Evolutionary conservation across 2,113 vertebrate species (phyloP), one percentile per base, ranked within the genome.

Genomic region (Actinemys pallida): DNA sequence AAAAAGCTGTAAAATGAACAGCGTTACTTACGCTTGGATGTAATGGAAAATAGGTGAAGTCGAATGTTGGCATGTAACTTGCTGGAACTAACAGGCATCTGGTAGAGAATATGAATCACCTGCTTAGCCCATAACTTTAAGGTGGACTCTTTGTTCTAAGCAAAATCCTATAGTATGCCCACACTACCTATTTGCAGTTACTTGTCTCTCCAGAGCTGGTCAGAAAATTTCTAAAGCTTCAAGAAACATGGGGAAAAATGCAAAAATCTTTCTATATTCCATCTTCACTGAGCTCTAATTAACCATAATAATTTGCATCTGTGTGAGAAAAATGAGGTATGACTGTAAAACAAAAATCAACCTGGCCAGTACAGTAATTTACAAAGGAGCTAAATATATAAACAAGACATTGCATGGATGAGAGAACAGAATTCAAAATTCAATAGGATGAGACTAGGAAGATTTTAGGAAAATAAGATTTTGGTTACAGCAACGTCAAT

Each of bases 401-500:
- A 65, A 16, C 6, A 65, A 65, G 31, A 31, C 59, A 65, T 35
- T 65, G 14, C 31, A 65, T 17, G 13, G 31, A 35, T 65, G 59
- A 65, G 14, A 35, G 59, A 65, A 12, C 8, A 88, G 76, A 89
- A 81, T 85, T 85, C 87, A 4, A 12, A 89, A n/a, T 8, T 47
- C 2, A 19, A 1, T 13, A 69, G 8, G 1, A 39, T 56, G 4
- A 35, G 24, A 84, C 82, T 62, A 47, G 8, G 9, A 53, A 79
- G 7, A 12, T 45, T 50, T 56, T 62, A 94, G 59, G 14, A 54
- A 8, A 54, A 39, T 62, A 12, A 54, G 9, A 16, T 1, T 49
- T 96, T 87, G 4, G 56, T 95, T 97, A 78, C 5, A 80, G n/a
- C 13, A 93, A 14, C 95, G 93, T 94, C 47, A 69, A 16, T 3